phyloP scores from a whole-genome alignment of 2,888 invertebrate species.

The Ethmia dodecea region DNA sequence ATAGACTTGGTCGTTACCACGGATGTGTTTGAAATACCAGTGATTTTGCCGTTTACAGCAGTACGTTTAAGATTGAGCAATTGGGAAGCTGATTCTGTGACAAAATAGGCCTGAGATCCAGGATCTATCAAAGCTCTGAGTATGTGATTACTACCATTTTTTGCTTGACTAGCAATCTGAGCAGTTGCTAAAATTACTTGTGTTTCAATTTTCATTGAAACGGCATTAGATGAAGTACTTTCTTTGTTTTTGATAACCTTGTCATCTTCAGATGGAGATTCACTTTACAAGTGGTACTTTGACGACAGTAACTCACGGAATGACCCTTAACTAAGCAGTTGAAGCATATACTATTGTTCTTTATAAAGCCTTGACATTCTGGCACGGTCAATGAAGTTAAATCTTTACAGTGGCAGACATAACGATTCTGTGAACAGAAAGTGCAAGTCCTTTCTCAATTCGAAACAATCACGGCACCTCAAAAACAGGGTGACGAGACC shows the following conservation, averaged over 20 bases:
- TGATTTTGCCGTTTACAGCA: slow-evolving; percentile 15
- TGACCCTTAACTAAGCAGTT: neutral
- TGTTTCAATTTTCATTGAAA: neutral
- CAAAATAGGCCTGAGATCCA: slow-evolving; percentile 20
- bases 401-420: neutral
- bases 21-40: slow-evolving; percentile 17
- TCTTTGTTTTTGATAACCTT: neutral
- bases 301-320: slow-evolving; percentile 5
- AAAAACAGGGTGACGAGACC: too few species aligned
- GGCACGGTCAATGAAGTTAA: neutral
- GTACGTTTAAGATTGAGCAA: slow-evolving; percentile 13
- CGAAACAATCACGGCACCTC: too few species aligned
- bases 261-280: neutral
- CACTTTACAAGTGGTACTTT: slow-evolving; percentile 13
- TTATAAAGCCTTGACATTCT: neutral
- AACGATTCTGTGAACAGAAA: neutral
- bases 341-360: neutral
- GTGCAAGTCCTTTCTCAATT: neutral
- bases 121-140: slow-evolving; percentile 19
- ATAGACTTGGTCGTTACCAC: slow-evolving; percentile 19
- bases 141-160: neutral
- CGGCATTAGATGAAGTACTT: too few species aligned
- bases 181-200: neutral
- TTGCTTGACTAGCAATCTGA: neutral
- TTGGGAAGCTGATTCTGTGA: slow-evolving; percentile 16